A percentile compares a stretch with the other conserved stretches of the same genome.
These are phyloP conservation scores for Pardalotus punctatus DNA, from an alignment of 2,113 vertebrate species.

Conservation along the genomic window DNA sequence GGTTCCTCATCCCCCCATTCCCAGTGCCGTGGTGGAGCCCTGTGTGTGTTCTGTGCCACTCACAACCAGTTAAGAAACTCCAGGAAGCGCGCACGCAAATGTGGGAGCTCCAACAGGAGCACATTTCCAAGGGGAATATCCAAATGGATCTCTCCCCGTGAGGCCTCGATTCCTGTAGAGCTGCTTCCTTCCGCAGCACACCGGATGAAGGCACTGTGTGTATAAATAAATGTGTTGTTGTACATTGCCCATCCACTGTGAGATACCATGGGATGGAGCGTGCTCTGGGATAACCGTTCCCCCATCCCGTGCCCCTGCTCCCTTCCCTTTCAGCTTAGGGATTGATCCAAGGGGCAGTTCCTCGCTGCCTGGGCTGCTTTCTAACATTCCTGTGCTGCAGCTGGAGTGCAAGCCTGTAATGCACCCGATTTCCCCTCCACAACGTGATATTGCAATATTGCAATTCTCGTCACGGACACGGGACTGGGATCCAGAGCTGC, in stretches of 20 bases:
- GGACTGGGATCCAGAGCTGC: background rate
- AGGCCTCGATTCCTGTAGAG: background rate
- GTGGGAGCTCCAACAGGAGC: background rate
- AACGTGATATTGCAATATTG: rapidly evolving
- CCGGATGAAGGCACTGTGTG: rapidly evolving
- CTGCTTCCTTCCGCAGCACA: background rate
- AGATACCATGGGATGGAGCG: rapidly evolving
- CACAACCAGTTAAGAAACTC: background rate
- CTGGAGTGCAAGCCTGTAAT: background rate
- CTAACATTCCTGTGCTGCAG: rapidly evolving
- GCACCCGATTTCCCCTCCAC: background rate
- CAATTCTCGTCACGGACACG: rapidly evolving
- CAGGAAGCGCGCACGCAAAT: background rate
- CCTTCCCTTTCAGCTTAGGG: background rate
- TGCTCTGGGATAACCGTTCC: background rate
- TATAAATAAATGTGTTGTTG: background rate
- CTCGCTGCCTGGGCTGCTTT: background rate
- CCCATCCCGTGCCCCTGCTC: rapidly evolving
- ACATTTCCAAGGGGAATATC: background rate
- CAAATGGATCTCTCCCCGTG: background rate
- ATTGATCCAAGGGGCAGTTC: background rate
- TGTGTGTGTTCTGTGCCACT: background rate
- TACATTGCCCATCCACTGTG: background rate
- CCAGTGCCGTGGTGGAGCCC: background rate
- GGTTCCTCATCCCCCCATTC: background rate